These are phyloP conservation scores for Heliopora coerulea DNA, from an alignment of 92 coral and sea anemone species.

Conservation along the genomic window DNA sequence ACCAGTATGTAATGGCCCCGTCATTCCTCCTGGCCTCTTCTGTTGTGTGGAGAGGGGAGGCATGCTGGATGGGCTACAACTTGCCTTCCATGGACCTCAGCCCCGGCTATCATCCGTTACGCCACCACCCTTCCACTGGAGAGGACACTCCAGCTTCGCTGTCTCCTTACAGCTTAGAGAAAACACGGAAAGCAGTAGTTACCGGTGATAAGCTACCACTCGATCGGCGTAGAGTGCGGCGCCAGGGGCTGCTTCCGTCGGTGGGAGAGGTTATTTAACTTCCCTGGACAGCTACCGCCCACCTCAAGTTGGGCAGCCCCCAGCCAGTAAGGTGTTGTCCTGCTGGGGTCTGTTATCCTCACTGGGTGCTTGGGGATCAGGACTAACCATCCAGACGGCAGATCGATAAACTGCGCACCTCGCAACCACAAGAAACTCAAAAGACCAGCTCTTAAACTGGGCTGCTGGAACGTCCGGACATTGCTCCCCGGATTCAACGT, in stretches of 20 bases:
- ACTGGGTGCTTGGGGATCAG: constrained; percentile 52
- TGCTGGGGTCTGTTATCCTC: constrained; percentile 42
- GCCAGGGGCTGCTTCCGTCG: constrained; percentile 35
- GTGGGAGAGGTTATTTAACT: constrained; percentile 22
- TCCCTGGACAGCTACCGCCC: constrained; percentile 51
- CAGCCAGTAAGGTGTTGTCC: constrained; percentile 60
- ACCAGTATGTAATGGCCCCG: too few relatives aligned
- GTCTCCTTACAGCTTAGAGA: too few relatives aligned
- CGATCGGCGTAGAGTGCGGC: background rate
- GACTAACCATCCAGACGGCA: background rate
- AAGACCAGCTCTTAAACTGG: constrained; percentile 16
- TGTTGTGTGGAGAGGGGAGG: too few relatives aligned
- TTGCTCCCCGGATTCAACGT: constrained; percentile 41
- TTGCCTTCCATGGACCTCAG: too few relatives aligned
- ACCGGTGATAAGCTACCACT: constrained; percentile 19
- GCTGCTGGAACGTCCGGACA: constrained; percentile 48
- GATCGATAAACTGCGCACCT: constrained; percentile 6
- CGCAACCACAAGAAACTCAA: background rate
- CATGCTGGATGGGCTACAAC: too few relatives aligned
- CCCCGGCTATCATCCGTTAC: too few relatives aligned
- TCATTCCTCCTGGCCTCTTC: too few relatives aligned
- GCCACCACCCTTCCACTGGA: too few relatives aligned
- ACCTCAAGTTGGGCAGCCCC: constrained; percentile 63
- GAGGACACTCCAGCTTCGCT: too few relatives aligned
- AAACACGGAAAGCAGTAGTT: constrained; percentile 12